Conservation (phyloP, 2,113 vertebrate genomes). For the Pachycephala philippinensis region DNA sequence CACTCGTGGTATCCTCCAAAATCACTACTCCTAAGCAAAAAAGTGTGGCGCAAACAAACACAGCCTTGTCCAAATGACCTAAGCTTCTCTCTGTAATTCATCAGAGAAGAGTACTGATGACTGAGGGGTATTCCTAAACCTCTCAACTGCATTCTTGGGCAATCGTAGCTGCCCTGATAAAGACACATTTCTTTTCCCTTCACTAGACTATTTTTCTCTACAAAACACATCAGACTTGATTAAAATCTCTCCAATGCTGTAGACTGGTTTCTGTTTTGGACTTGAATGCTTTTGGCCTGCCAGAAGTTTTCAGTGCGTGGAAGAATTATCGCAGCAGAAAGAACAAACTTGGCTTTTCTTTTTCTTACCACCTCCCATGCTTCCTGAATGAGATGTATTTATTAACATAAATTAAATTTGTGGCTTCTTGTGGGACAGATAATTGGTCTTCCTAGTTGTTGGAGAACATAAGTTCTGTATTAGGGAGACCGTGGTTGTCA, state of each 20-base stretch:
- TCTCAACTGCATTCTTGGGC: neutral
- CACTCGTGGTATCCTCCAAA: rapidly evolving
- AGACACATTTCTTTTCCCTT: neutral
- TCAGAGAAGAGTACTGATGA: neutral
- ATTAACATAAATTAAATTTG: neutral
- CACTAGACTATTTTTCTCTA: neutral
- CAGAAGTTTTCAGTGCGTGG: neutral
- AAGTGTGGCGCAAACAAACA: neutral
- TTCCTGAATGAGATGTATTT: neutral
- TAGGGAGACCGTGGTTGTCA: neutral
- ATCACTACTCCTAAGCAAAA: neutral
- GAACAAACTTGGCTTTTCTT: neutral
- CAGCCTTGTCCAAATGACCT: neutral
- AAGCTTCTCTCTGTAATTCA: neutral
- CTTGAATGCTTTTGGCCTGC: neutral
- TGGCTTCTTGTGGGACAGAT: neutral
- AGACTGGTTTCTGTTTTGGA: neutral
- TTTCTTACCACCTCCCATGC: neutral
- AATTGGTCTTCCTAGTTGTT: neutral
- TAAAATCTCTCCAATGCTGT: neutral
- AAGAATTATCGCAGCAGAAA: neutral
- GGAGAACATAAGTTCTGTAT: neutral
- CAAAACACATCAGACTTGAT: neutral
- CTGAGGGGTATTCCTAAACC: neutral
- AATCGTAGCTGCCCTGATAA: neutral